Base-by-base conservation (phyloP, 2,888 invertebrate species). In the Tipula confusa region DNA sequence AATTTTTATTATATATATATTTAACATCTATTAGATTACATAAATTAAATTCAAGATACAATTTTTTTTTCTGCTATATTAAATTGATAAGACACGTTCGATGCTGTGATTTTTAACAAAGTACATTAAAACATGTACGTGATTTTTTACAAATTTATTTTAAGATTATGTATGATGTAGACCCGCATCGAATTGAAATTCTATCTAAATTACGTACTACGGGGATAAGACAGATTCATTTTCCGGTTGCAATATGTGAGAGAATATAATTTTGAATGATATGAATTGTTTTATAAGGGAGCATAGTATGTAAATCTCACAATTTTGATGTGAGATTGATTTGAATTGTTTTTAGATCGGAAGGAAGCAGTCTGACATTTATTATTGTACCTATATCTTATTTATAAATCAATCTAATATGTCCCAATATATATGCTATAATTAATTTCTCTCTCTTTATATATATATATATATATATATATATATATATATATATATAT, bases 81-180 rank as follows among this genome's bases (percentile, higher is more conserved):
- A 64, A 64, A 64, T 64, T 64, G 64, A 64, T 64, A 64, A 64
- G 64, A 24, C 64, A 64, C 64, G 64, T 64, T 48, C 9, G 48
- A 18, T 48, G 48, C 48, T 48, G 43, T 15, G 15, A 43, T 43
- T n/a, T n/a, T 43, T 43, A 43, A 33, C 2, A 31, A 31, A 31
- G 31, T 6, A 6, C 3, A 31, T 31, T 31, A 11, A 38, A 36
- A 36, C 15, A 43, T 7, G 64, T 64, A 64, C 24, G 64, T 43
- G 43, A 43, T 43, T 43, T n/a, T 43, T 3, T 43, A n/a, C 15
- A 43, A 43, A n/a, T 43, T 43, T 43, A 24, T 11, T 1, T 24
- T 24, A 24, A 24, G 24, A 64, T 24, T 24, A 43, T 36, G 11
- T 36, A 43, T 24, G 64, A 24, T 24, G 64, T 64, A 7, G 64